phyloP scores from a whole-genome alignment of 2,113 vertebrate species.

The Carassius carassius region DNA sequence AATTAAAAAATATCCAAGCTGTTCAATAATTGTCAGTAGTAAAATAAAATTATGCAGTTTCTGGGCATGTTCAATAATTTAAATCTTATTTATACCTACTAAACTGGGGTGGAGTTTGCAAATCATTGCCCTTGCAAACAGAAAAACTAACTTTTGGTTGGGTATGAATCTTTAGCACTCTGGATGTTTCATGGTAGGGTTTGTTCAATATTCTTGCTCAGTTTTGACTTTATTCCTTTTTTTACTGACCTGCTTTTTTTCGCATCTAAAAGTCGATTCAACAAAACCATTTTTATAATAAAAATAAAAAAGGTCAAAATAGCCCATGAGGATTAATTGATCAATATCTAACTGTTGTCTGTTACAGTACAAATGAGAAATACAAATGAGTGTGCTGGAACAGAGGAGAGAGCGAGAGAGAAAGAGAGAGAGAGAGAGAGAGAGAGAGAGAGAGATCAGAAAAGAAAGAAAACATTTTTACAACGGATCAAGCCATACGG shows the following conservation, averaged over 20 bases:
- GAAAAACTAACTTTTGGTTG: background rate
- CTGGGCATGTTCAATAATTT: too few species aligned
- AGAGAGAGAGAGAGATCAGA: background rate
- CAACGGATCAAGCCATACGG: conserved; percentile 48
- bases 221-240: background rate
- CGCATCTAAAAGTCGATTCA: too few species aligned
- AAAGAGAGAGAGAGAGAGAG: background rate
- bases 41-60: too few species aligned
- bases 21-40: too few species aligned
- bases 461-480: conserved; percentile 3
- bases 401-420: background rate
- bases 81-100: too few species aligned
- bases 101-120: too few species aligned
- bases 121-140: too few species aligned
- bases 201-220: background rate
- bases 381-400: background rate
- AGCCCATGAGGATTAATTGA: too few species aligned
- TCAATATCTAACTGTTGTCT: too few species aligned
- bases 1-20: background rate
- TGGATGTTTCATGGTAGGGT: background rate
- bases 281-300: too few species aligned
- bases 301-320: background rate
- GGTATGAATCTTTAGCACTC: background rate
- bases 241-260: background rate
- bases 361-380: conserved; percentile 19